These are phyloP conservation scores for Leucophenga montana DNA, from an alignment of 2,888 invertebrate species.

Conservation along the genomic window DNA sequence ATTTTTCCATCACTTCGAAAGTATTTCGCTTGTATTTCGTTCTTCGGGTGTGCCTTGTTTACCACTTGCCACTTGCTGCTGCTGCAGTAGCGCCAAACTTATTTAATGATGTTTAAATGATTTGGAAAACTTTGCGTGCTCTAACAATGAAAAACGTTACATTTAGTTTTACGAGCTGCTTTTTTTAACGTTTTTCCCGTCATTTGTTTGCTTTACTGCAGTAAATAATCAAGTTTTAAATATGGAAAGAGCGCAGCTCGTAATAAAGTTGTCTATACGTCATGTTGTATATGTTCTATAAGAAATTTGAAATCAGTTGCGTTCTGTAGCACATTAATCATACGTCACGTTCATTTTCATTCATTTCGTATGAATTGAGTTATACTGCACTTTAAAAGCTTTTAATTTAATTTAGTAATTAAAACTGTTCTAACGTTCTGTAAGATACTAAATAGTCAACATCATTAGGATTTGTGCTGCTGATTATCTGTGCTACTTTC, in stretches of 20 bases:
- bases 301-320: too few relatives aligned
- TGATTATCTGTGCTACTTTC: too few relatives aligned
- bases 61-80: background rate
- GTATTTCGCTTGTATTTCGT: background rate
- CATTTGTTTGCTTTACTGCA: background rate
- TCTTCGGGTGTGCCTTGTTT: conserved; percentile 8
- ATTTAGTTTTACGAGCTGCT: conserved; percentile 2
- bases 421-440: too few relatives aligned
- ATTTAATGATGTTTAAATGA: conserved; percentile 17
- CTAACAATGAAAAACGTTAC: conserved; percentile 8
- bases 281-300: too few relatives aligned
- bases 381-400: too few relatives aligned
- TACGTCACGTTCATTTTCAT: background rate
- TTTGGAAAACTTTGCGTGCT: background rate
- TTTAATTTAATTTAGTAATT: too few relatives aligned
- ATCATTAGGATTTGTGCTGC: too few relatives aligned
- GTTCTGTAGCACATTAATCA: background rate
- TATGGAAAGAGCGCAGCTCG: background rate
- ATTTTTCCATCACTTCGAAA: background rate
- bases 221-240: background rate
- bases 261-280: background rate
- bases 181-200: background rate
- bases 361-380: too few relatives aligned
- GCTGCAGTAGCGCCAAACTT: background rate
- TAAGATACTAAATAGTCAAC: too few relatives aligned